A percentile compares a stretch with the other conserved stretches of the same genome.
phyloP scores from a whole-genome alignment of 2,888 invertebrate species.

The Hymenopus coronatus region DNA sequence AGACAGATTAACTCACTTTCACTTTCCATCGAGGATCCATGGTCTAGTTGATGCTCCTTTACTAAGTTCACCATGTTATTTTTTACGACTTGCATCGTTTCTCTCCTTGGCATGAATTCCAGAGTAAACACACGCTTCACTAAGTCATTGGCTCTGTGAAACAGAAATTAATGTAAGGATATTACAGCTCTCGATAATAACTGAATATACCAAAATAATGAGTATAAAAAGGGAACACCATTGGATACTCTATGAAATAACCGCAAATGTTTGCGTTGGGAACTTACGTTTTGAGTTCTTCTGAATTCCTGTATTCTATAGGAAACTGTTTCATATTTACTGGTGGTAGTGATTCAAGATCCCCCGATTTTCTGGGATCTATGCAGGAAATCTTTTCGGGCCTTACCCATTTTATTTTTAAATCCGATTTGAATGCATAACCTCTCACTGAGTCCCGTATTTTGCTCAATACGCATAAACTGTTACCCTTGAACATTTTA shows the following conservation, averaged over 20 bases:
- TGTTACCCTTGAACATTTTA: neutral
- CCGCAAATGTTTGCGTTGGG: too few species aligned
- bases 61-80: slow-evolving; percentile 60
- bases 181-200: too few species aligned
- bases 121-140: slow-evolving; percentile 71
- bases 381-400: slow-evolving; percentile 66
- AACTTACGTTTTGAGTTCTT: slow-evolving; percentile 67
- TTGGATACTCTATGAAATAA: too few species aligned
- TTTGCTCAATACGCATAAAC: neutral
- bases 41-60: slow-evolving; percentile 67
- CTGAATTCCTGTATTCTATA: slow-evolving; percentile 56
- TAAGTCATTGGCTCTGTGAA: slow-evolving; percentile 56
- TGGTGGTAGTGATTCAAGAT: slow-evolving; percentile 57
- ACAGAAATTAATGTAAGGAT: too few species aligned
- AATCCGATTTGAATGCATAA: slow-evolving; percentile 60
- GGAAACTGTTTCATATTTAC: slow-evolving; percentile 55
- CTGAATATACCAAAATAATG: too few species aligned
- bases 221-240: too few species aligned
- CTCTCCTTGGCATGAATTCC: slow-evolving; percentile 60
- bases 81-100: slow-evolving; percentile 52
- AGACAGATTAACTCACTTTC: neutral
- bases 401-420: slow-evolving; percentile 75
- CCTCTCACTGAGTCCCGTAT: neutral
- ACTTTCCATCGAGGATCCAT: slow-evolving; percentile 59
- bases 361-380: slow-evolving; percentile 68